phyloP scores from a whole-genome alignment of 37 sponge, comb jelly and placozoan species.

The Crambe crambe region DNA sequence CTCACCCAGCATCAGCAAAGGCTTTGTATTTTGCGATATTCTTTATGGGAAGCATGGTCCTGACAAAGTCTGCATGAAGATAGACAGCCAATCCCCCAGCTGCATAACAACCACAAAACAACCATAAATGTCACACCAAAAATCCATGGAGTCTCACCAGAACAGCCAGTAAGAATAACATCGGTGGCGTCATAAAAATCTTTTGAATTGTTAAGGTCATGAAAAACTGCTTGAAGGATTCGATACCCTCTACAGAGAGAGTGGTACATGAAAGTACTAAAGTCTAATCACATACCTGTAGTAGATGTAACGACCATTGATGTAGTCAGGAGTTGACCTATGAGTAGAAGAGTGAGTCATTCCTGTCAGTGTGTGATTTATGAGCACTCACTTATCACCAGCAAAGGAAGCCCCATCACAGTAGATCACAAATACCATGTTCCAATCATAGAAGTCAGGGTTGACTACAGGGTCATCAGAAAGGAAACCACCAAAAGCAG shows the following conservation, averaged over 20 bases:
- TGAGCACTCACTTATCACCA: constrained; percentile 59
- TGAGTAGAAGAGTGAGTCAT: too few species aligned
- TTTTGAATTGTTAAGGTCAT: constrained; percentile 22
- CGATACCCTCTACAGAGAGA: constrained; percentile 8
- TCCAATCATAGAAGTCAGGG: constrained; percentile 75
- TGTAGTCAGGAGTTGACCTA: neutral
- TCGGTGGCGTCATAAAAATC: constrained; percentile 62
- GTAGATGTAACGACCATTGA: neutral
- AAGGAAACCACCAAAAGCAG: constrained; percentile 36
- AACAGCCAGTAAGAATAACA: constrained; percentile 88
- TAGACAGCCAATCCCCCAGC: constrained; percentile 87
- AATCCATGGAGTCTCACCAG: constrained; percentile 45
- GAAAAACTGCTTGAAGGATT: constrained; percentile 36
- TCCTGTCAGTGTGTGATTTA: too few species aligned
- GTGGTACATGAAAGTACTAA: neutral
- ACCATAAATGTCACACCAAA: too few species aligned
- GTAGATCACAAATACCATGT: constrained; percentile 63
- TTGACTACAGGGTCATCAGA: constrained; percentile 40
- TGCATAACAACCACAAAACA: constrained; percentile 7
- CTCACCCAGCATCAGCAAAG: constrained; percentile 86
- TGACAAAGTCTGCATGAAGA: constrained; percentile 71
- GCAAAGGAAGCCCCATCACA: constrained; percentile 88
- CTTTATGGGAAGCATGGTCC: constrained; percentile 32
- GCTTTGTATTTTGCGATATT: constrained; percentile 25
- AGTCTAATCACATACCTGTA: neutral